Base-by-base conservation (phyloP, 1,140 invertebrate species). In the Brachionus plicatilis region DNA sequence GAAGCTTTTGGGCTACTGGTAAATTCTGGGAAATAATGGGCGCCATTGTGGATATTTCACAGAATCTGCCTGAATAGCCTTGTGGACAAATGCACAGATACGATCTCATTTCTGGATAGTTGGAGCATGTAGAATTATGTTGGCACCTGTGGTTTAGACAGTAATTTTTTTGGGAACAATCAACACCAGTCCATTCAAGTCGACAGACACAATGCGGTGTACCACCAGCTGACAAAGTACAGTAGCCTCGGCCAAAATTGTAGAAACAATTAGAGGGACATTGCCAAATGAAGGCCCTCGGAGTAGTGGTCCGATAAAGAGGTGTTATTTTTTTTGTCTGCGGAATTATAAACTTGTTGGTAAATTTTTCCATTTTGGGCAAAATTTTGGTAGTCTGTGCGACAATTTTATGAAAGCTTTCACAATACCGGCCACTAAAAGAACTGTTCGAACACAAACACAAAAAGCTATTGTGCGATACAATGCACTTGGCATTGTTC, bases 111-210 rank as follows among this genome's bases (percentile, higher is more conserved):
- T 65, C 79, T 20, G 79, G 79, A 82, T 82, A 82, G 37, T 82
- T 82, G 3, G 65, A 65, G 53, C 79, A 82, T 47, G 79, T 82
- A 12, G 79, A 82, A 47, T 82, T 82, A 45, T 82, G 37, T 14
- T 60, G 14, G 12, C 79, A 82, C 45, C 24, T 65, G 20, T 82
- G 56, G 12, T 2, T 82, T 11, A 82, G n/a, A 47, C 79, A 82
- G 53, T 82, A 82, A 65, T 82, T 82, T 82, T 65, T 82, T 68
- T 82, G 53, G 11, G 50, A 65, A n/a, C 79, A 82, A 68, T 82
- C 79, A 68, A 82, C 43, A 43, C 79, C 79, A 12, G 79, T 82
- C 79, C 79, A 82, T 43, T 68, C 65, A 27, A 65, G 27, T 65
- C 65, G 20, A 37, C 79, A 82, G 27, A 82, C 79, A 82, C 79